phyloP scores from a whole-genome alignment of 2,113 vertebrate genomes.

The Bagarius yarrelli region DNA sequence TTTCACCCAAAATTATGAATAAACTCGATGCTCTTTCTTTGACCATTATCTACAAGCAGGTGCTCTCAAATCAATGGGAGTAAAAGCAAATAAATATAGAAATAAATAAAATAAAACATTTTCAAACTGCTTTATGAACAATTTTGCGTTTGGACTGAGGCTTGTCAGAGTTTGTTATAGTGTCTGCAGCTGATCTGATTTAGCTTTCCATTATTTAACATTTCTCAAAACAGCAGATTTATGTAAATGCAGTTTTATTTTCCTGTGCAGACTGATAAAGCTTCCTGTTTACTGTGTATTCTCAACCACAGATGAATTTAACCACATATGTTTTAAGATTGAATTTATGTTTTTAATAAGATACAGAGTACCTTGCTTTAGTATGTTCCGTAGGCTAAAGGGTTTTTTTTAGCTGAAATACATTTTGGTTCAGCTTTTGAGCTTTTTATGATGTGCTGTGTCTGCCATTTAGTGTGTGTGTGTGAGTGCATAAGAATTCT shows the following conservation, averaged over 20 bases:
- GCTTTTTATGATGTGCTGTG: background rate
- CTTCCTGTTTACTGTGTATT: background rate
- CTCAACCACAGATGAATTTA: background rate
- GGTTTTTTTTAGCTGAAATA: background rate
- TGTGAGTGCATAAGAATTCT: background rate
- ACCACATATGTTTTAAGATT: background rate
- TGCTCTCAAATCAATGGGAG: slow-evolving; percentile 47
- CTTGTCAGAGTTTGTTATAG: background rate
- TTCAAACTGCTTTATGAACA: background rate
- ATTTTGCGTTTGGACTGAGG: slow-evolving; percentile 36
- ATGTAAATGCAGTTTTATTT: background rate
- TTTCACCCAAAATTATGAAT: slow-evolving; percentile 37
- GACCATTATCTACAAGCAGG: slow-evolving; percentile 46
- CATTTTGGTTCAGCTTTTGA: background rate
- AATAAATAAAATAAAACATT: slow-evolving; percentile 41
- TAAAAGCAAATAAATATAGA: slow-evolving; percentile 68
- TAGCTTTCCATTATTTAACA: background rate
- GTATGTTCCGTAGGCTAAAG: background rate
- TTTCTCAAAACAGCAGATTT: background rate
- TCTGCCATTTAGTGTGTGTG: background rate
- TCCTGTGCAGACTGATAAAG: background rate
- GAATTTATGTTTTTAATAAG: background rate
- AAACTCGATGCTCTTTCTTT: slow-evolving; percentile 33
- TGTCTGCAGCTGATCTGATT: background rate
- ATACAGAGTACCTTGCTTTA: background rate